Base-by-base conservation (phyloP, 2,888 invertebrate genomes). In the Nomada ruficornis region DNA sequence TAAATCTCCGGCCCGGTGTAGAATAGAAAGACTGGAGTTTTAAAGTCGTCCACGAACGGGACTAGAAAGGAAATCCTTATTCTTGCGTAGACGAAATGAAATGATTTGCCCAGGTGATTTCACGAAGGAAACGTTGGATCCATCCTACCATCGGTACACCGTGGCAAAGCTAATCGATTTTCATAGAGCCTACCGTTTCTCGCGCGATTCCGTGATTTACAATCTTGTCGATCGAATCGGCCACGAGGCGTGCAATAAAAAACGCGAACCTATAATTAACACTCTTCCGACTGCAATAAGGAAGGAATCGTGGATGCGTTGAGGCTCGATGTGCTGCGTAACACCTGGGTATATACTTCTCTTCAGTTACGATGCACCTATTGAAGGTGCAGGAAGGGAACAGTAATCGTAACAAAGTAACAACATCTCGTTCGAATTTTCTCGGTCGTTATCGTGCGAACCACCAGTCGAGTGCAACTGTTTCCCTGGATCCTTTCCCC, bases 81-180 rank as follows among this genome's bases (percentile, higher is more conserved):
- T 57, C 65, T 71, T 65, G 70, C 13, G 23, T 36, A 7, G 54
- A 26, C 47, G 20, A 42, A 52, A 64, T 70, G 52, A 69, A 67
- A 80, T 65, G 81, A 80, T 80, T 67, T 71, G 80, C 67, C 54
- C 60, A 47, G 62, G 55, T 20, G 44, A 65, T 80, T 80, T 63
- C 71, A 29, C 55, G 10, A 52, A 71, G 67, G 80, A 80, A 80
- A 80, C 50, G 60, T 62, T 71, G 64, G 71, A 80, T 67, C 65
- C 20, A 67, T 80, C 62, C 50, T 20, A 26, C 47, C 50, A 50
- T 47, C 71, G 80, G 71, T 71, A 42, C 71, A 26, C 54, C 65
- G 54, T 44, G 42, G 18, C 36, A 42, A 42, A 79, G 60, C 62
- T 54, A 55, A 76, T 63, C 76, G 64, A 71, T 80, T 62, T 69